Base-by-base conservation (phyloP, 2,888 invertebrate species). In the Pandemis cinnamomeana region DNA sequence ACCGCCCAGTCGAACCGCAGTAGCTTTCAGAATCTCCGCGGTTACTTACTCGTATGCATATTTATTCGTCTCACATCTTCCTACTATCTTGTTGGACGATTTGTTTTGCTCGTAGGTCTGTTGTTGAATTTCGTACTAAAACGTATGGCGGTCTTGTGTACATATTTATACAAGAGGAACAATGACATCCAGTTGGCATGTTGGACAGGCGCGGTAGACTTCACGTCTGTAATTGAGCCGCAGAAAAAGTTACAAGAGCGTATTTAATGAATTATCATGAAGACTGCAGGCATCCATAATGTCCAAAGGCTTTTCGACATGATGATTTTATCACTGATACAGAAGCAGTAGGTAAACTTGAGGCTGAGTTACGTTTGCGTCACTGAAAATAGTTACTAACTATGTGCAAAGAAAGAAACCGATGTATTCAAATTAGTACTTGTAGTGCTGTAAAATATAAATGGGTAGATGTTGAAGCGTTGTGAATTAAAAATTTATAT, bases 1-100 rank as follows among this genome's bases (percentile, higher is more conserved):
- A 89, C 89, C 86, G 84, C 84, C 84, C 88, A 86, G 81, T 87
- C 85, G 87, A 83, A 77, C 70, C 71, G 72, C 76, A 75, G 73
- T 10, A 36, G 63, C 66, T 70, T 72, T 73, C 53, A 58, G 75
- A 70, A 67, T 67, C 60, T 41, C 73, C 42, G n/a, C 60, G 63
- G 69, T 66, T 71, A 66, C 66, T 60, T 42, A 27, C 58, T 58
- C 58, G 27, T 69, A 73, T 73, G 73, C 73, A 73, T 70, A 73
- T 73, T 72, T 73, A 73, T 73, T 73, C 73, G 53, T 44, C 73
- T 66, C 70, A 69, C 66, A 70, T 70, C 51, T 73, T 63, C 51
- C 67, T 67, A 60, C 66, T 64, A 73, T 73, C 70, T 73, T 73
- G 73, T 73, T 66, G 55, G 41, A 15, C 42, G 66, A 71, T 60